Base-by-base conservation (phyloP, 1,140 invertebrate species). In the Ostrea denselamellosa region DNA sequence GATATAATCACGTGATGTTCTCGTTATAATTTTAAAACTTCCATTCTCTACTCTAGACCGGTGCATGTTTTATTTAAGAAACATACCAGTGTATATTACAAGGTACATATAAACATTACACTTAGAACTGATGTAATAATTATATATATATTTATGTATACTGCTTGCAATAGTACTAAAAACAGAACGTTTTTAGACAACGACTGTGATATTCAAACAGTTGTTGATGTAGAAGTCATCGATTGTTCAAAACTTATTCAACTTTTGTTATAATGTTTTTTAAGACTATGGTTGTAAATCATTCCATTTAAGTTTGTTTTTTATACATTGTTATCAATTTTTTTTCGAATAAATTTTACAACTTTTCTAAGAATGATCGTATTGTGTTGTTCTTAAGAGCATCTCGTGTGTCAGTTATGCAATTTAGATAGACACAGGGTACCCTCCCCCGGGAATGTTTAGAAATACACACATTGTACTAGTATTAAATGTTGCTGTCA, bases 241-340 rank as follows among this genome's bases (percentile, higher is more conserved):
- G 2, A 58, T 58, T 58, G 34, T 44, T 44, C 34, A 1, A 44
- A 44, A 58, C 56, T 58, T 58, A 10, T 58, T 58, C 56, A 58
- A 19, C 12, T 58, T 12, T 62, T 19, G 19, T 17, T 14, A n/a
- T 19, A 7, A 62, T 44, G 1, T 44, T 62, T 62, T 62, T 62
- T 5, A 7, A 62, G 56, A 19, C 19, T 14, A 77, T 25, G 68
- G 68, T 77, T 77, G 68, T 62, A 62, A 17, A 62, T 77, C 68
- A 77, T 77, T 77, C 68, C 68, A 77, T 62, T 62, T 62, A 62
- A 2, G 9, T 77, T 77, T 77, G 22, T 34, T 62, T 19, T 62
- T 62, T 62, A 62, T 77, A 77, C 68, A 77, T 17, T 77, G 68
- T 77, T 77, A 77, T 34, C 4, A 62, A 28, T 9, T 68, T 77